These are phyloP conservation scores for Centropus unirufus DNA, from an alignment of 2,113 vertebrate genomes.

Conservation along the genomic window DNA sequence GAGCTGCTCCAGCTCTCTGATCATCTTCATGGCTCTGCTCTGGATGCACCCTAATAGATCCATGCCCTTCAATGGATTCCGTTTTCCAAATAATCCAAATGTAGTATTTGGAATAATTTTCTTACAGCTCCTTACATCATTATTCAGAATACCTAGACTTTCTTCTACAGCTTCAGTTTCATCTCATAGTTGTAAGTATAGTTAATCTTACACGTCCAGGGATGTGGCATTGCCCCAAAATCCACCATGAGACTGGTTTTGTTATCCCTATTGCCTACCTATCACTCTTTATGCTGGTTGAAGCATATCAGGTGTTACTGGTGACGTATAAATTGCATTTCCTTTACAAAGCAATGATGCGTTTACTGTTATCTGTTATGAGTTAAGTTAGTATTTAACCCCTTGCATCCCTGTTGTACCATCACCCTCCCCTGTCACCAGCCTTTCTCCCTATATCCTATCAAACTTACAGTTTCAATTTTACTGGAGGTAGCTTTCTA, in stretches of 20 bases:
- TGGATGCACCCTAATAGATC: too few relatives aligned
- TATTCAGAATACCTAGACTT: neutral
- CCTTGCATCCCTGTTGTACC: accelerated
- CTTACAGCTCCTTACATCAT: neutral
- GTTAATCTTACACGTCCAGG: too few relatives aligned
- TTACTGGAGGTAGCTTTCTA: neutral
- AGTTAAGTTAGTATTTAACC: neutral
- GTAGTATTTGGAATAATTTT: neutral
- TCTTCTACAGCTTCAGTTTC: neutral
- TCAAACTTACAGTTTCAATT: neutral
- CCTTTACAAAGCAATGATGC: accelerated
- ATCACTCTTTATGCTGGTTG: accelerated
- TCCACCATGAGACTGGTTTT: accelerated
- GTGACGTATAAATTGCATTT: accelerated
- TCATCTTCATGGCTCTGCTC: accelerated
- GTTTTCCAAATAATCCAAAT: neutral
- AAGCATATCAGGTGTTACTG: neutral
- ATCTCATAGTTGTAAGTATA: too few relatives aligned
- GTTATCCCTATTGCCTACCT: accelerated
- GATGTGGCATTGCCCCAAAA: too few relatives aligned
- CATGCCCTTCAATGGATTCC: neutral
- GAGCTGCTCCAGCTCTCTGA: too few relatives aligned
- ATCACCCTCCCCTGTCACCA: neutral
- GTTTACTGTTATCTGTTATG: accelerated
- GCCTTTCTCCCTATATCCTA: neutral